These are phyloP conservation scores for Mesoclemmys tuberculata DNA, from an alignment of 2,113 vertebrate species.

Conservation along the genomic window DNA sequence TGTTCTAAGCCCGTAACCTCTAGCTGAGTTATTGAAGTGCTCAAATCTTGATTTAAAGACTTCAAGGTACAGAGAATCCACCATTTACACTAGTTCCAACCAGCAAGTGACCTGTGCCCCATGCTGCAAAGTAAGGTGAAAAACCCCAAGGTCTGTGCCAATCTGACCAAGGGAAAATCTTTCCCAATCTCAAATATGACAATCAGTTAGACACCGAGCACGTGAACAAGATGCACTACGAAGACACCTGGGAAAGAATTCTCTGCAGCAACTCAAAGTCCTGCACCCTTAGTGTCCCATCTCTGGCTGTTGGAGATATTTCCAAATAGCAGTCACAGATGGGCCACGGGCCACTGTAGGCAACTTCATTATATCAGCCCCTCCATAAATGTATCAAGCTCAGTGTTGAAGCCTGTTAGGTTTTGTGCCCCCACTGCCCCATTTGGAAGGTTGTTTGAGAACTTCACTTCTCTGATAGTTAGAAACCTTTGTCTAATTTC, in stretches of 20 bases:
- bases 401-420: neutral
- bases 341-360: neutral
- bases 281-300: neutral
- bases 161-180: neutral
- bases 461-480: neutral
- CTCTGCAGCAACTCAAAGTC: neutral
- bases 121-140: neutral
- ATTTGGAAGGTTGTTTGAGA: neutral
- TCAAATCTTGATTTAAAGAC: neutral
- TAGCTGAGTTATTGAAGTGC: neutral
- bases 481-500: neutral
- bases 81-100: neutral
- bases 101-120: neutral
- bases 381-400: neutral
- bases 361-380: neutral
- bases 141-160: neutral
- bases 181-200: neutral
- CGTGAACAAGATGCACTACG: neutral
- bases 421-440: neutral
- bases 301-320: no score
- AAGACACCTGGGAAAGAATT: neutral
- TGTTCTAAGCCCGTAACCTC: neutral
- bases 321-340: no score
- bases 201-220: no score
- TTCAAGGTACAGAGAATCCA: neutral